These are phyloP conservation scores for Crotalus viridis DNA, from an alignment of 2,113 vertebrate species.

Conservation along the genomic window DNA sequence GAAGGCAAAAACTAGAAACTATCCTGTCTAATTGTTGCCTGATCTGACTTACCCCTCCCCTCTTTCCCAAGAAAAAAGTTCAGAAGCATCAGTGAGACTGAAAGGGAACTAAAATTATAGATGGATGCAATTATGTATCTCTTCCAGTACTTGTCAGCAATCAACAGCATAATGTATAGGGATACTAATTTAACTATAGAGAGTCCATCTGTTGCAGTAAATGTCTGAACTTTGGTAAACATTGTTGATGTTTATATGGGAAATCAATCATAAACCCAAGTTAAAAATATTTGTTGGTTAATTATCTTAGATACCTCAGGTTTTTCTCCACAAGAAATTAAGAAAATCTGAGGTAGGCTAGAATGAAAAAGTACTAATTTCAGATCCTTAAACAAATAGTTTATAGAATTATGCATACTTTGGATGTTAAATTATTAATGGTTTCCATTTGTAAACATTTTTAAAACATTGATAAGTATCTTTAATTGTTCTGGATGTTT, in stretches of 20 bases:
- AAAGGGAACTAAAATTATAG: neutral
- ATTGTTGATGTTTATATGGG: neutral
- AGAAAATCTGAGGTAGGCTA: neutral
- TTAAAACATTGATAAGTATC: neutral
- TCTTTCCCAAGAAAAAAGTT: neutral
- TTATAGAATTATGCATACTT: neutral
- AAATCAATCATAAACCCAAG: neutral
- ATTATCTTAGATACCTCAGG: neutral
- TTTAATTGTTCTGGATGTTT: neutral
- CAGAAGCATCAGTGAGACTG: neutral
- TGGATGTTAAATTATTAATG: neutral
- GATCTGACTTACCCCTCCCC: neutral
- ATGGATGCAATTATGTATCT: neutral
- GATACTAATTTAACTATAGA: neutral
- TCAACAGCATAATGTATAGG: neutral
- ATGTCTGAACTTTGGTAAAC: neutral
- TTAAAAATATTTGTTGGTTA: neutral
- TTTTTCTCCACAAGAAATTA: neutral
- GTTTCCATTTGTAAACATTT: neutral
- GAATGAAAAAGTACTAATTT: neutral
- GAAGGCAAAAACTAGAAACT: neutral
- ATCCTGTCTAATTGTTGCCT: neutral
- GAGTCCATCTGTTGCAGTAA: neutral
- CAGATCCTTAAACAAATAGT: neutral
- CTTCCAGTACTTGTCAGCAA: neutral